Evolutionary conservation across 2,113 vertebrate genomes (phyloP).

Genomic region (Aythya baeri): DNA sequence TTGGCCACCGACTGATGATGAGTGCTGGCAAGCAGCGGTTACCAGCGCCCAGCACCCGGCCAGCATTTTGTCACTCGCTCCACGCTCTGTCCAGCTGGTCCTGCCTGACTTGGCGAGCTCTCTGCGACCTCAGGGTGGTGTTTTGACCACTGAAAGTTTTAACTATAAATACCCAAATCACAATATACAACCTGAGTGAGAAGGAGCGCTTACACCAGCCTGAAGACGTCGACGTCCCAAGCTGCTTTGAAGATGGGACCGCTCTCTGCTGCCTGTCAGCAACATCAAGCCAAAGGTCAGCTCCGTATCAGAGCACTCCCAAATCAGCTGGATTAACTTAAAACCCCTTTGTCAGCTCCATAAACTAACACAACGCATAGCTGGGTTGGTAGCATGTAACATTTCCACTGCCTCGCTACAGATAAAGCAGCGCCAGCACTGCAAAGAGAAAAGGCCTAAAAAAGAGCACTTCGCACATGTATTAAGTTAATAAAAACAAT

Average conservation of each 20-base stretch:
- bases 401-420: neutral
- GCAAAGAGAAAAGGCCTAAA: neutral
- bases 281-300: neutral
- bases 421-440: neutral
- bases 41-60: neutral
- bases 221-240: neutral
- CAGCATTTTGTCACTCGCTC: neutral
- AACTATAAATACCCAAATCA: neutral
- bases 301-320: neutral
- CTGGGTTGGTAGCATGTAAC: neutral
- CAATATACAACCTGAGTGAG: neutral
- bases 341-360: constrained; percentile 21
- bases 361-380: neutral
- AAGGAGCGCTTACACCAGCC: neutral
- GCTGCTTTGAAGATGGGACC: neutral
- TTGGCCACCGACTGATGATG: neutral
- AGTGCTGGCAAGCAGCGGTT: neutral
- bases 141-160: neutral
- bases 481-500: neutral
- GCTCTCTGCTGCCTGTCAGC: constrained; percentile 4
- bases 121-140: neutral
- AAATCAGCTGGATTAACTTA: constrained; percentile 19
- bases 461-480: neutral
- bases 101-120: neutral
- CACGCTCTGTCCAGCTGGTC: neutral